Base-by-base conservation (phyloP, 2,888 invertebrate species). In the Eustalomyia histrio region DNA sequence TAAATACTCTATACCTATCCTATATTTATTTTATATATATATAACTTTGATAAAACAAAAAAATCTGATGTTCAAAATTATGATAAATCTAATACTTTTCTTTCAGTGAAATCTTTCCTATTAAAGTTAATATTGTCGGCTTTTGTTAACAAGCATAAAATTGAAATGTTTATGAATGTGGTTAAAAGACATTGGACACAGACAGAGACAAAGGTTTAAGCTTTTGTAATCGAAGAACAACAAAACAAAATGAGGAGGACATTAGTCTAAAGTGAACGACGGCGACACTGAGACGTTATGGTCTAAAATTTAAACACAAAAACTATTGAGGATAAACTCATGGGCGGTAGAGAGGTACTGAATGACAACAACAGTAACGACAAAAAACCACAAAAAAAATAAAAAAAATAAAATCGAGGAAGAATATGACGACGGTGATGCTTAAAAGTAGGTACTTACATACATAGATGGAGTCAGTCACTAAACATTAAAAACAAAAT, bases 271-370 rank as follows among this genome's bases (percentile, higher is more conserved):
- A n/a, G 5, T 47, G n/a, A n/a, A 47, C 6, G 43, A 47, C 6
- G 43, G 43, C 43, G 43, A 47, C 43, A 47, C 43, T 47, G 43
- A 47, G 43, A 47, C 14, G 43, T 47, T 47, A 47, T 47, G 14
- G 2, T 47, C n/a, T 47, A n/a, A 29, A 47, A 47, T 47, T 47
- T 47, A n/a, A n/a, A 47, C n/a, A 39, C 39, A 47, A n/a, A 12
- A 14, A 47, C 43, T 12, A 47, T n/a, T 47, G 43, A n/a, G 12
- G 39, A 39, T 47, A 14, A 47, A 47, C n/a, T 6, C 3, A 47
- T 47, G 43, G 9, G 9, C 12, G 43, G n/a, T n/a, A n/a, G n/a
- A n/a, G 12, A 39, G 43, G n/a, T 47, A 47, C 43, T 47, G n/a
- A 47, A 47, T 47, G n/a, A 47, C 6, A 12, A 39, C 12, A 39